Base-by-base conservation (phyloP, 2,888 invertebrate species). In the Epinotia bilunana region DNA sequence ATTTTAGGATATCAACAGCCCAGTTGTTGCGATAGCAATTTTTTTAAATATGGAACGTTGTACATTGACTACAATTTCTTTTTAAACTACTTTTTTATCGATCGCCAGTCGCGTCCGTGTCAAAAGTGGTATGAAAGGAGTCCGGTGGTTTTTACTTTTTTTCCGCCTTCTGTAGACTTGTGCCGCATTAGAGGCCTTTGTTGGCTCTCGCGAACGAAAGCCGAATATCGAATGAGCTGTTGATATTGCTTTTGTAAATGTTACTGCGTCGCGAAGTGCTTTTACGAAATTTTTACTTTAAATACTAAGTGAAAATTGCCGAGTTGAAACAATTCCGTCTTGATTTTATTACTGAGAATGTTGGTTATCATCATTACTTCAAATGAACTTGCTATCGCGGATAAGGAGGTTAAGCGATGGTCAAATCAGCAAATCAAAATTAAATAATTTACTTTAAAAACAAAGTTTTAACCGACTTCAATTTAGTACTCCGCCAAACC, bases 151-250 rank as follows among this genome's bases (percentile, higher is more conserved):
- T 92, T 92, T 53, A 89, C 90, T 92, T 91, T 91, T 91, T 91
- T 89, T 88, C 89, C 87, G 91, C 91, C 90, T 90, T 88, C 87
- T 86, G 88, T 83, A 85, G 90, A 89, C 91, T 91, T 93, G 92
- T 92, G 93, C 92, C 89, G 90, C 91, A 93, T 93, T 93, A 93
- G 92, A 81, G 86, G 84, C 85, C 82, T 90, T 93, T 93, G 92
- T 93, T 85, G 88, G 85, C 84, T 85, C 79, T 82, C 81, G 90
- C 91, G 92, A 92, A 92, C 89, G 91, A 91, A 90, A 84, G 87
- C 85, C 82, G 86, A 83, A 81, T 85, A 84, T 86, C 80, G 83
- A 80, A 80, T 79, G 74, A 74, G 70, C 74, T 70, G 64, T 74
- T 70, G 70, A 71, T 74, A 74, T 71, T 60, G 60, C 70, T 64